Conservation (phyloP, 1,140 invertebrate genomes). For the Macrobrachium rosenbergii region DNA sequence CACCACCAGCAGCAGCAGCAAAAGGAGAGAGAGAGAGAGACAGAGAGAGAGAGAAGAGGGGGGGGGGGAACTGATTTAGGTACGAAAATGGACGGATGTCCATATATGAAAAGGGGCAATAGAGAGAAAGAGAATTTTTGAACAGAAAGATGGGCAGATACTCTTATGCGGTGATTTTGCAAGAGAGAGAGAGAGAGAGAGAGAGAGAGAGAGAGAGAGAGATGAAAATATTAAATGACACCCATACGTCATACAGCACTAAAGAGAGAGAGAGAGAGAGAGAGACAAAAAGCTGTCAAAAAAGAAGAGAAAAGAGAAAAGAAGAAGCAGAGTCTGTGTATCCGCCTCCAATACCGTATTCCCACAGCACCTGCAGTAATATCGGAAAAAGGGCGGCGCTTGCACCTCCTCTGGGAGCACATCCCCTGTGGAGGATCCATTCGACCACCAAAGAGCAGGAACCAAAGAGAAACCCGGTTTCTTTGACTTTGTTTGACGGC, state of each 20-base stretch:
- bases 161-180: background rate
- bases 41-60: conserved; percentile 14
- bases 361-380: too few species aligned
- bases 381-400: too few species aligned
- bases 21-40: background rate
- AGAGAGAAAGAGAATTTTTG: too few species aligned
- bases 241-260: background rate
- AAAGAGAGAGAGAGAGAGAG: conserved; percentile 14
- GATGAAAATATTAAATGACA: background rate
- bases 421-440: too few species aligned
- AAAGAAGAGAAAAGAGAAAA: background rate
- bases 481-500: too few species aligned
- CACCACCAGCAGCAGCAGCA: background rate
- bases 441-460: too few species aligned
- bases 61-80: too few species aligned
- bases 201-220: conserved; percentile 32
- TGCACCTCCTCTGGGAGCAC: too few species aligned
- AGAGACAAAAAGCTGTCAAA: background rate
- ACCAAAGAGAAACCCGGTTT: too few species aligned
- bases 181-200: background rate
- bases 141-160: too few species aligned
- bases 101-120: too few species aligned
- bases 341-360: too few species aligned
- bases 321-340: background rate
- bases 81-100: background rate